Evolutionary conservation across 2,888 invertebrate species (phyloP), one percentile per base, ranked within the genome.

Genomic region (Hirtodrosophila duncani): DNA sequence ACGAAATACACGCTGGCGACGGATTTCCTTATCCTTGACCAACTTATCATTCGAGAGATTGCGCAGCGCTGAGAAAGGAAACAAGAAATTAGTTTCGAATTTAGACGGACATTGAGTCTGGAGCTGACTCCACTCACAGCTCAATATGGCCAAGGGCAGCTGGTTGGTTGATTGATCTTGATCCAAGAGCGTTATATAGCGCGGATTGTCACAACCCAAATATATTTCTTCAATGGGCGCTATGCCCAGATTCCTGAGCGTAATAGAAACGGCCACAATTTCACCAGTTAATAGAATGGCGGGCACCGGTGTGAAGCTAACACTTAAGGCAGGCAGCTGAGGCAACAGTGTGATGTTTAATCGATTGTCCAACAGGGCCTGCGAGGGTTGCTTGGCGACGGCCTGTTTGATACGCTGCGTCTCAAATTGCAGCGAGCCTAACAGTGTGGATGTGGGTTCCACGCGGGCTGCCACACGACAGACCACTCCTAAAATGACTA

Each of bases 291-390:
- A 84, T 83, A 94, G 88, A 58, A 91, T 90, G n/a, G 87, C 86
- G 11, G 91, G 90, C 41, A 92, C 88, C 63, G 90, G 89, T 24
- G 89, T 89, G 72, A 93, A 92, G 27, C 89, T 89, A 1, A 92
- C 90, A 90, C 94, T 92, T 77, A 97, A 88, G 77, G 93, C 92
- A 0, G 97, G 96, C 57, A 95, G 92, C 63, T 92, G 90, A 8
- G 94, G 92, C 31, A 93, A 91, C 38, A 97, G 90, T 59, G 90
- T 90, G 45, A 96, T 91, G 63, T 92, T 89, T 41, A 97, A 88
- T 60, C 94, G 89, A 65, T 91, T 90, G 83, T 94, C 93, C 29
- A 81, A 72, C 18, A 84, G 20, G 3, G 67, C 72, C 38, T 82
- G 77, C 0, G 70, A 55, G 2, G 82, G 66, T 20, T 70, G 67